Conservation (phyloP, 2,888 invertebrate species). For the Ditula angustiorana region DNA sequence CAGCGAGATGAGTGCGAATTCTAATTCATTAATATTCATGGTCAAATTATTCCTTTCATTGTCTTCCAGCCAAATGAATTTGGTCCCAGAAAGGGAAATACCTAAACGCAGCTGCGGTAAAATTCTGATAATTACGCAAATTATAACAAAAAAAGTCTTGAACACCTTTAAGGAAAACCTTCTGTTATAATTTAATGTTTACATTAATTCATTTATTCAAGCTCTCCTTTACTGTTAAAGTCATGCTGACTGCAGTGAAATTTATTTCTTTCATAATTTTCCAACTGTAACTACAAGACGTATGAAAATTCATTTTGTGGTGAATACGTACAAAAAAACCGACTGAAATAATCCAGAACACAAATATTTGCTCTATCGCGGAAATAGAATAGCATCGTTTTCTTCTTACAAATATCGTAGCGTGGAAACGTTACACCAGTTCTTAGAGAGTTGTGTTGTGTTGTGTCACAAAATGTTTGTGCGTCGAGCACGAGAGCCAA, state of each 20-base stretch:
- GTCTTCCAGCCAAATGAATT: constrained; percentile 72
- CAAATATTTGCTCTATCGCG: constrained; percentile 6
- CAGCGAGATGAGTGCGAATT: constrained; percentile 69
- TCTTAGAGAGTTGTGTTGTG: constrained; percentile 4
- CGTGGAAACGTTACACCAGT: constrained; percentile 4
- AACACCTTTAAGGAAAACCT: constrained; percentile 3
- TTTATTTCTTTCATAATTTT: background rate
- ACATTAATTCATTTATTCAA: background rate
- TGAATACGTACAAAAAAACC: background rate
- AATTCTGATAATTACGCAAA: constrained; percentile 58
- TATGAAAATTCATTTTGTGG: background rate
- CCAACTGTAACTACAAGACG: background rate
- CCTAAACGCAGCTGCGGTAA: constrained; percentile 58
- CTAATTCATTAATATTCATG: constrained; percentile 80
- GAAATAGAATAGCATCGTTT: constrained; percentile 7
- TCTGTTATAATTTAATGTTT: constrained; percentile 1
- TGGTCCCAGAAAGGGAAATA: constrained; percentile 64
- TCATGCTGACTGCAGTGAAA: background rate
- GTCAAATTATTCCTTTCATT: constrained; percentile 76
- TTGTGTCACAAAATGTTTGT: constrained; percentile 43
- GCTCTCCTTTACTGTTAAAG: background rate
- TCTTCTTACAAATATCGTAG: constrained; percentile 11
- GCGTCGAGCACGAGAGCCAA: constrained; percentile 38
- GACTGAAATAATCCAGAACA: constrained; percentile 7
- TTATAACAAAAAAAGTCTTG: constrained; percentile 34